These are phyloP conservation scores for Charaxes varanes DNA, from an alignment of 1,140 invertebrate genomes.

Conservation along the genomic window DNA sequence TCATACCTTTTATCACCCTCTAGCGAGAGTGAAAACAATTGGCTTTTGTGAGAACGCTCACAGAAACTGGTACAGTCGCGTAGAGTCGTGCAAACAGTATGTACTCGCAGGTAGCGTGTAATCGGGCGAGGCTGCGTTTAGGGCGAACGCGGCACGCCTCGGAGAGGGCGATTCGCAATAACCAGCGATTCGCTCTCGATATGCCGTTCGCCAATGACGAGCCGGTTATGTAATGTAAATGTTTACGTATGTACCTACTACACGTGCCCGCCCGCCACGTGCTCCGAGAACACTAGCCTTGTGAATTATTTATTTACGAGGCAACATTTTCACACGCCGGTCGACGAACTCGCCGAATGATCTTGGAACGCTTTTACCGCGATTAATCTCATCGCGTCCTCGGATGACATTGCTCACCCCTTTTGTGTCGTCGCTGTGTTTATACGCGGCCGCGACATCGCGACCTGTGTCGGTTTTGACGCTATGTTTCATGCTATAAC, in stretches of 20 bases:
- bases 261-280: slow-evolving; percentile 66
- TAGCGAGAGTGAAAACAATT: slow-evolving; percentile 12
- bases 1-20: neutral
- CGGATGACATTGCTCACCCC: slow-evolving; percentile 42
- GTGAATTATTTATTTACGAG: slow-evolving; percentile 74
- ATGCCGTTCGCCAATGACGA: slow-evolving; percentile 60
- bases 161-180: slow-evolving; percentile 12
- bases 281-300: slow-evolving; percentile 70
- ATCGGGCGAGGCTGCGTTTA: slow-evolving; percentile 18
- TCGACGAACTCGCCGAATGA: slow-evolving; percentile 61
- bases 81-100: slow-evolving; percentile 5
- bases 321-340: slow-evolving; percentile 71
- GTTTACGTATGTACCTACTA: slow-evolving; percentile 68
- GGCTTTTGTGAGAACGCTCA: slow-evolving; percentile 5
- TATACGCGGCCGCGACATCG: slow-evolving; percentile 11
- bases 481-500: no score
- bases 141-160: slow-evolving; percentile 15
- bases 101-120: slow-evolving; percentile 6
- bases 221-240: slow-evolving; percentile 70
- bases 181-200: slow-evolving; percentile 54
- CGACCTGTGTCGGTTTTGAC: no score
- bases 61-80: slow-evolving; percentile 10
- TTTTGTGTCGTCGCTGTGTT: slow-evolving; percentile 19
- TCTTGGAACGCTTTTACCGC: slow-evolving; percentile 66
- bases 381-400: slow-evolving; percentile 60